Base-by-base conservation (phyloP, 2,797 vertebrate species). In the Rhinatrema bivittatum region DNA sequence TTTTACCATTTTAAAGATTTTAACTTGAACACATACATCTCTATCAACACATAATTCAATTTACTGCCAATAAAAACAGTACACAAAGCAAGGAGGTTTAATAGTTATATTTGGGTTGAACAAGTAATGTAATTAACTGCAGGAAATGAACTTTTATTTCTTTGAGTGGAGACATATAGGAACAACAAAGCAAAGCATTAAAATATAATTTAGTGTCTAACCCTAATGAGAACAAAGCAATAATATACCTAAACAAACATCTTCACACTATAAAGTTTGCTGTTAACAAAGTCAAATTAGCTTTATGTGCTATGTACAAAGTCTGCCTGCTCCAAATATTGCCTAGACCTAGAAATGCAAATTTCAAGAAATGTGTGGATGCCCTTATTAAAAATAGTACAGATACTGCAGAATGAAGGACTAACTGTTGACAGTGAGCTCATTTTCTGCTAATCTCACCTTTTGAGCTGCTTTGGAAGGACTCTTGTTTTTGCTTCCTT, bases 401-500 rank as follows among this genome's bases (percentile, higher is more conserved):
- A 36, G 48, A 40, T 3, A 11, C 17, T 53, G 23, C 26, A 32
- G 11, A 44, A 50, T 25, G 28, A 25, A 57, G 34, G 9, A 49
- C 52, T 42, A 57, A 51, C 9, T 3, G 37, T 0, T 27, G 24
- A 30, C 35, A 32, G 50, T n/a, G n/a, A n/a, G n/a, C n/a, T n/a
- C n/a, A n/a, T n/a, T n/a, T 18, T 18, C 44, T 51, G 42, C 56
- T 17, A 46, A 68, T 63, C 87, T 91, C 84, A 96, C 93, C 93
- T 93, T 96, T 79, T 91, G 90, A 39, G 87, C 89, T 65, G 91
- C 91, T 86, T 95, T 97, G 45, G 92, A 94, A 22, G 93, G 92
- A 55, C 91, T 89, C 87, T 97, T 97, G 83, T 95, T 97, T 85
- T 97, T 97, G 81, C 93, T 97, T 79, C 93, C 93, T 85, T 94